Conservation (phyloP, 1,140 invertebrate genomes). For the Drosophila sulfurigaster region DNA sequence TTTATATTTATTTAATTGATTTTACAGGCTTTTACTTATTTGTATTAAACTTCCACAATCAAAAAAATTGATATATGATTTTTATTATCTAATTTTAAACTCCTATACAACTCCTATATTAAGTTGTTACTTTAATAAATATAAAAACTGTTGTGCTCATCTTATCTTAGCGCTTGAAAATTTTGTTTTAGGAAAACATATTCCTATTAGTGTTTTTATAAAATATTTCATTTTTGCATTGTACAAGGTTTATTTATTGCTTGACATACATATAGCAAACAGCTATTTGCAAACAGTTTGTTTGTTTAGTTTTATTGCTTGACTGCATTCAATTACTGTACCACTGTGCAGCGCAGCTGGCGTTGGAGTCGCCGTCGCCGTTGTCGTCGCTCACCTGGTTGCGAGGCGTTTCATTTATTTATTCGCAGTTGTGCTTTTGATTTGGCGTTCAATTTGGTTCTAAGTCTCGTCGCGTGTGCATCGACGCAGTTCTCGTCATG, state of each 20-base stretch:
- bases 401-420: conserved; percentile 63
- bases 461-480: conserved; percentile 78
- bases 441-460: conserved; percentile 78
- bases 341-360: conserved; percentile 52
- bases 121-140: too few relatives aligned
- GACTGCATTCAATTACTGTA: conserved; percentile 12
- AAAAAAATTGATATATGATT: too few relatives aligned
- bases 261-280: too few relatives aligned
- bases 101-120: too few relatives aligned
- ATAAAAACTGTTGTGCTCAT: too few relatives aligned
- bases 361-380: conserved; percentile 20
- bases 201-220: too few relatives aligned
- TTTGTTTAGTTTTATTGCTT: not conserved
- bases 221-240: not conserved
- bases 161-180: too few relatives aligned
- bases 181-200: too few relatives aligned
- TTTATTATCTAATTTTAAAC: too few relatives aligned
- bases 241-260: not conserved
- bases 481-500: conserved; percentile 64
- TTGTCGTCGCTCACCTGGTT: conserved; percentile 48
- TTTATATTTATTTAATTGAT: too few relatives aligned
- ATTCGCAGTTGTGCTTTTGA: conserved; percentile 68
- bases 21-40: too few relatives aligned
- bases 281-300: not conserved
- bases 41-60: too few relatives aligned